Evolutionary conservation across 1,140 invertebrate genomes (phyloP).

Genomic region (Rhynchophorus ferrugineus): DNA sequence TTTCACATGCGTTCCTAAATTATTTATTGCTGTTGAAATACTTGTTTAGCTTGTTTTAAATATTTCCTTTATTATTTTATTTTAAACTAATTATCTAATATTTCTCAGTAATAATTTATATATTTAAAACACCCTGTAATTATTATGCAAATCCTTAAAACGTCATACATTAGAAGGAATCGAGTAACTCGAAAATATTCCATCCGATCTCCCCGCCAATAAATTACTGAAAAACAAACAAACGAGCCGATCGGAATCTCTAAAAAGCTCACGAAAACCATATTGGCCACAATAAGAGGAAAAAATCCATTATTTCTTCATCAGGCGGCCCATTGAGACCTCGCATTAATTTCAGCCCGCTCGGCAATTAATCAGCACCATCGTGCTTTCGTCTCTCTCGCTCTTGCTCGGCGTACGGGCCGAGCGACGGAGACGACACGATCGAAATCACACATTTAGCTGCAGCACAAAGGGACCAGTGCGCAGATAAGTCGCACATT

Average conservation of each 20-base stretch:
- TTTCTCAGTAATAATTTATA: too few relatives aligned
- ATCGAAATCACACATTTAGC: slow-evolving; percentile 34
- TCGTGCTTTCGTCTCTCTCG: background rate
- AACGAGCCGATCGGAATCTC: slow-evolving; percentile 17
- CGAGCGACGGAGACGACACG: slow-evolving; percentile 19
- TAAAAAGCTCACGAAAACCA: slow-evolving; percentile 17
- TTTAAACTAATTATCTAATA: too few relatives aligned
- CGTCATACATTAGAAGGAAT: too few relatives aligned
- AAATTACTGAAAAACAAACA: slow-evolving; percentile 7
- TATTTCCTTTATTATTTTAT: too few relatives aligned
- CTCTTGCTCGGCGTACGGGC: background rate
- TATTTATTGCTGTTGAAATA: too few relatives aligned
- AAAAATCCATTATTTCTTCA: slow-evolving; percentile 20
- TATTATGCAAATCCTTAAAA: too few relatives aligned
- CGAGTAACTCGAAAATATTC: too few relatives aligned
- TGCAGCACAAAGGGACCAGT: slow-evolving; percentile 31
- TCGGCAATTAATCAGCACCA: slow-evolving; percentile 18
- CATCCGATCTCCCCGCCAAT: slow-evolving; percentile 3
- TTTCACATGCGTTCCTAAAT: too few relatives aligned
- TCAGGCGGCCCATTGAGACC: slow-evolving; percentile 10
- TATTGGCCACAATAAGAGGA: slow-evolving; percentile 16
- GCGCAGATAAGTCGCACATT: slow-evolving; percentile 35
- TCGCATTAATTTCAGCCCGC: slow-evolving; percentile 19
- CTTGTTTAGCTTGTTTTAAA: too few relatives aligned
- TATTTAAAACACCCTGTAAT: too few relatives aligned